Conservation (phyloP, 1,140 invertebrate genomes). For the Lepidurus apus region DNA sequence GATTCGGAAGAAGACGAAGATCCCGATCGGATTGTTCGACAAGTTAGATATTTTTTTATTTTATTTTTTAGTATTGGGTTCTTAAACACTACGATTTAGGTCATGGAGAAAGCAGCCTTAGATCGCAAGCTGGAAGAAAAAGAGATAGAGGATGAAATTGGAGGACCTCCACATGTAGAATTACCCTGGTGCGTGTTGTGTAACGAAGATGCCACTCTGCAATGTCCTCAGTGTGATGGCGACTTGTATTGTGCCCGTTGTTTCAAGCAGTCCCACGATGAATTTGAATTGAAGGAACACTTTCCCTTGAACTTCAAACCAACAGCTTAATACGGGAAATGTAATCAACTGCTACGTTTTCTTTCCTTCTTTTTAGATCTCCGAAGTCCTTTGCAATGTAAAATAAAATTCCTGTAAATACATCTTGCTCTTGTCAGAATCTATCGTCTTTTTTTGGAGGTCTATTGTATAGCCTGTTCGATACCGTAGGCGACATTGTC, state of each 20-base stretch:
- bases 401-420: not conserved
- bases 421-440: not conserved
- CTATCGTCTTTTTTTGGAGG: not conserved
- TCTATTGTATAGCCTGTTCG: not conserved
- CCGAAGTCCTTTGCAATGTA: not conserved
- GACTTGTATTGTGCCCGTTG: constrained; percentile 66
- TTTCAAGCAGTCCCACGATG: constrained; percentile 52
- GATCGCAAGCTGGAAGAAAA: constrained; percentile 24
- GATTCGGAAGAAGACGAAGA: constrained; percentile 30
- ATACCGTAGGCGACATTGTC: not conserved
- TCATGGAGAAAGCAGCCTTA: constrained; percentile 24
- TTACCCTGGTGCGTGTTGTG: constrained; percentile 71
- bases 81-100: not conserved
- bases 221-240: constrained; percentile 61
- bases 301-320: constrained; percentile 13
- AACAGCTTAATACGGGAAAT: not conserved
- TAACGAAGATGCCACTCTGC: constrained; percentile 62
- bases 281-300: constrained; percentile 36
- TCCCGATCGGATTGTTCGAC: constrained; percentile 8
- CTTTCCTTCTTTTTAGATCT: not conserved
- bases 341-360: not conserved
- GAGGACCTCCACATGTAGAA: constrained; percentile 48
- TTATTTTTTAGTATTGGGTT: not conserved
- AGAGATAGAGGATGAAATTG: constrained; percentile 23
- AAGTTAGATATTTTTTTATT: not conserved